Percentiles rank a stretch among this genome's conserved stretches.
Evolutionary conservation across 2,888 invertebrate species (phyloP).

Genomic region (Tortrix viridana): DNA sequence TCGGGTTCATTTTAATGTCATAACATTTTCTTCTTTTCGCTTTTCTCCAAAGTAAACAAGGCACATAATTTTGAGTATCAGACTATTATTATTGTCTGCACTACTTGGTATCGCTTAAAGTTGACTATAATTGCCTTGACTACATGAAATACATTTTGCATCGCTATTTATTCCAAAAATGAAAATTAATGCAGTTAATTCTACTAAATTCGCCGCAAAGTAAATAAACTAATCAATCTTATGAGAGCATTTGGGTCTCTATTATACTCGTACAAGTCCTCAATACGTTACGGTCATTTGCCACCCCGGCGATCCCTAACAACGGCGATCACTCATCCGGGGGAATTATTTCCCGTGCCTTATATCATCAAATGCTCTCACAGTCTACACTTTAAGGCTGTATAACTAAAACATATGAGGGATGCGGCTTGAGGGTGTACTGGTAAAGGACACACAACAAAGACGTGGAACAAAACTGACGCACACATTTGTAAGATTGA

Average conservation of each 20-base stretch:
- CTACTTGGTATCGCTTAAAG: no score
- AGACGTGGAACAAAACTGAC: no score
- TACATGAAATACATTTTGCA: no score
- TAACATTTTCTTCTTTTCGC: neutral
- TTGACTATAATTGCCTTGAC: no score
- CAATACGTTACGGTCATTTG: slow-evolving; percentile 24
- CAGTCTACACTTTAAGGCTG: slow-evolving; percentile 32
- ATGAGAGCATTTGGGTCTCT: slow-evolving; percentile 12
- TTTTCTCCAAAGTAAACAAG: no score
- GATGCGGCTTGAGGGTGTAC: no score
- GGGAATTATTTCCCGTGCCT: slow-evolving; percentile 23
- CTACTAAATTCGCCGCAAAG: slow-evolving; percentile 6
- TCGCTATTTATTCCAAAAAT: no score
- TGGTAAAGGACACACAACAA: no score
- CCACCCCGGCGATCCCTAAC: slow-evolving; percentile 28
- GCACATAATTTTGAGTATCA: no score
- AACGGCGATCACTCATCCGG: slow-evolving; percentile 23
- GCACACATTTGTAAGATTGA: no score
- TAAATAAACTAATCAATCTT: slow-evolving; percentile 32
- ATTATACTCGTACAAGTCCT: slow-evolving; percentile 8
- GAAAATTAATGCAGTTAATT: neutral
- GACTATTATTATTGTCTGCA: no score
- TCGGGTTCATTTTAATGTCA: no score
- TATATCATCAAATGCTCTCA: slow-evolving; percentile 35
- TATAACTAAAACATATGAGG: neutral